Conservation (phyloP, 2,797 vertebrate species). For the Pangasius djambal region DNA sequence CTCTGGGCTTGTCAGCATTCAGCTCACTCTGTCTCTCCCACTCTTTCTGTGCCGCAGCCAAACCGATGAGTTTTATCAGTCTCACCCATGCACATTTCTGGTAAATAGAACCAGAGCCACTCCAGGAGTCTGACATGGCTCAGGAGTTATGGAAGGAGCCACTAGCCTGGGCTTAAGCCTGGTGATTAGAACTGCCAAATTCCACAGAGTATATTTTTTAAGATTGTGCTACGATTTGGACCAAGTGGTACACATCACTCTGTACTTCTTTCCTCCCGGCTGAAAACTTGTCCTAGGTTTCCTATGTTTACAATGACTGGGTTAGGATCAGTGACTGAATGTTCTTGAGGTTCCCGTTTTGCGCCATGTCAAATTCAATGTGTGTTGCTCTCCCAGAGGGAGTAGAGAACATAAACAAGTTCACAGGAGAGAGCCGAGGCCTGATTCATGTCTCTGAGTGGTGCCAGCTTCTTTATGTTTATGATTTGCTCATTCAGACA, state of each 20-base stretch:
- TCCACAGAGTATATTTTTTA: conserved; percentile 38
- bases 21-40: conserved; percentile 13
- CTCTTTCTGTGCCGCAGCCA: conserved; percentile 29
- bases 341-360: neutral
- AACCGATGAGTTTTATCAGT: conserved; percentile 42
- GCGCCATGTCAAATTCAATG: neutral
- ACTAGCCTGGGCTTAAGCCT: conserved; percentile 17
- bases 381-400: neutral
- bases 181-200: conserved; percentile 39
- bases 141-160: conserved; percentile 38
- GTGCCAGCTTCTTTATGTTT: conserved; percentile 39
- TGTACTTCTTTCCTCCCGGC: conserved; percentile 4
- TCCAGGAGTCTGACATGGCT: conserved; percentile 33
- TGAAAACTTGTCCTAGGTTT: conserved; percentile 17
- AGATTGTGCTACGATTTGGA: conserved; percentile 21
- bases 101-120: conserved; percentile 45
- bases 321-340: neutral
- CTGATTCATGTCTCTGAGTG: conserved; percentile 45
- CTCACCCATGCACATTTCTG: conserved; percentile 41
- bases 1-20: conserved; percentile 22
- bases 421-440: conserved; percentile 34
- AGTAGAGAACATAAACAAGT: conserved; percentile 25
- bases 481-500: conserved; percentile 47
- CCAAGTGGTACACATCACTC: conserved; percentile 29
- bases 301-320: conserved; percentile 24